Percentiles rank a stretch among this genome's conserved stretches.
Evolutionary conservation across 2,113 vertebrate species (phyloP).

Genomic region (Ahaetulla prasina): DNA sequence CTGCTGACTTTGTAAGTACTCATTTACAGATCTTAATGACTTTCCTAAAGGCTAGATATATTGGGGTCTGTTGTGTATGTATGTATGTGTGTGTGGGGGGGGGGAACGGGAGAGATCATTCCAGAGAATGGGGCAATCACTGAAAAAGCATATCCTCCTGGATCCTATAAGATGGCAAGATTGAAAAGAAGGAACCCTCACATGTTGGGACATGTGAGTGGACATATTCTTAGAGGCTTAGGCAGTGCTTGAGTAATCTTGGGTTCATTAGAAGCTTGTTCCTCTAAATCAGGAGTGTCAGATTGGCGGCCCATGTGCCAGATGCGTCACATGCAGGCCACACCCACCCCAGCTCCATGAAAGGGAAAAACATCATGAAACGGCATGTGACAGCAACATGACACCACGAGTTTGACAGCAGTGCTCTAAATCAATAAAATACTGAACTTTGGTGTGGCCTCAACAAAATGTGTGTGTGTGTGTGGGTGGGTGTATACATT

Average conservation of each 20-base stretch:
- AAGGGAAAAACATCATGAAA: no score
- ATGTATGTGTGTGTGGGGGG: no score
- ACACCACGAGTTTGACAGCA: no score
- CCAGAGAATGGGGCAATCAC: not conserved
- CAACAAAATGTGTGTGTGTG: not conserved
- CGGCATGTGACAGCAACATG: no score
- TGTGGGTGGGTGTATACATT: not conserved
- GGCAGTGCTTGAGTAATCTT: not conserved
- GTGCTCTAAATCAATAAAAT: not conserved
- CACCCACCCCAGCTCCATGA: no score
- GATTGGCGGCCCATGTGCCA: no score
- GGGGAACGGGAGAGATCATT: not conserved
- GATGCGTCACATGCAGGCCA: no score
- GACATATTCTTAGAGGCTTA: not conserved
- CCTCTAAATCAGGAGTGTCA: no score
- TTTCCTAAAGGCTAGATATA: not conserved
- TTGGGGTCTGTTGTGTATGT: not conserved
- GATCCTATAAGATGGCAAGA: not conserved
- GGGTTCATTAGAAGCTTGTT: not conserved
- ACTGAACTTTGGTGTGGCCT: not conserved
- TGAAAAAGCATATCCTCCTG: not conserved
- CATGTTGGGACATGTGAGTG: not conserved
- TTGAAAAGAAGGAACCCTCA: not conserved
- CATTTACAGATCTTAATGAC: not conserved
- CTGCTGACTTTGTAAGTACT: constrained; percentile 81